These are phyloP conservation scores for Medauroidea extradentata DNA, from an alignment of 1,140 invertebrate genomes.

Conservation along the genomic window DNA sequence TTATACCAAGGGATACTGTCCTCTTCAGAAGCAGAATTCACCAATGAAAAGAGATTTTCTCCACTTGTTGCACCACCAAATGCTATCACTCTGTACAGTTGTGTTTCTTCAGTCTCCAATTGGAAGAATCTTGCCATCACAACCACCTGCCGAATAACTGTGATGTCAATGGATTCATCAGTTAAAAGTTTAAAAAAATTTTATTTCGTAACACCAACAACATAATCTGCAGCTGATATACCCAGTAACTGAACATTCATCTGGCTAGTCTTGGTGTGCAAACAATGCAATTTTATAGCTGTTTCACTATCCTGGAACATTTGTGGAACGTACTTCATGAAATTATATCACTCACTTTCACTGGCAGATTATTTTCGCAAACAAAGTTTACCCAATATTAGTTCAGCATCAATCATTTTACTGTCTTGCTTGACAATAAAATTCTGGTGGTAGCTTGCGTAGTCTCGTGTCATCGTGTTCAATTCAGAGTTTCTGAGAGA, in stretches of 20 bases:
- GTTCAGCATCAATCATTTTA: neutral
- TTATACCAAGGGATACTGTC: conserved; percentile 9
- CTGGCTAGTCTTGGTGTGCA: neutral
- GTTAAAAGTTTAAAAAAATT: neutral
- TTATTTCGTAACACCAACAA: neutral
- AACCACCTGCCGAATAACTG: neutral
- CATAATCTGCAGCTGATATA: neutral
- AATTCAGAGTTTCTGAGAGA: neutral
- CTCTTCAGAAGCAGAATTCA: neutral
- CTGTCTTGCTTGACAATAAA: neutral
- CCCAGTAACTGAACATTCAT: neutral
- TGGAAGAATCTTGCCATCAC: neutral
- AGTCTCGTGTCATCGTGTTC: neutral
- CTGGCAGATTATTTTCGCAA: neutral
- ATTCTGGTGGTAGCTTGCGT: neutral
- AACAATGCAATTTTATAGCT: neutral
- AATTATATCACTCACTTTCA: conserved; percentile 2
- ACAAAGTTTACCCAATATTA: neutral
- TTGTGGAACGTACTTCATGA: neutral
- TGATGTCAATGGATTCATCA: neutral
- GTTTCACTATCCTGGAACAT: neutral
- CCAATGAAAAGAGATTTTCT: neutral
- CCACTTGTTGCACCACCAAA: neutral
- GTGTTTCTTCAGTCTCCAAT: neutral
- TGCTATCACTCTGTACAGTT: neutral